Conservation (phyloP, 2,888 invertebrate genomes). For the Oligia latruncula region DNA sequence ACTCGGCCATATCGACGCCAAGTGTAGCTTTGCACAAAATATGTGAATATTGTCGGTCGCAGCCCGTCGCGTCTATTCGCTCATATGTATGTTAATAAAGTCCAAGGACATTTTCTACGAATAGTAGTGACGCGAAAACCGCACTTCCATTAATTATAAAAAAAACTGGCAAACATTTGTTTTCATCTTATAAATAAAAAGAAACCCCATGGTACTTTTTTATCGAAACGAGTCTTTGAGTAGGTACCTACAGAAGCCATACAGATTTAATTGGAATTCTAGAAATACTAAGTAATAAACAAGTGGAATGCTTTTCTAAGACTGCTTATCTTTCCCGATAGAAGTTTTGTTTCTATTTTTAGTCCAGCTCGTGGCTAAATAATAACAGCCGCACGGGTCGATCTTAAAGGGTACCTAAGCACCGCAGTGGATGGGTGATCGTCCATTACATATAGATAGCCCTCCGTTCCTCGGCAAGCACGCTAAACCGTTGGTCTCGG, state of each 20-base stretch:
- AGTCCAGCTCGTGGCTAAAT: background rate
- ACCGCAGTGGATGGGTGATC: background rate
- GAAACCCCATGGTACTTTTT: background rate
- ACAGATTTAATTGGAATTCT: conserved; percentile 5
- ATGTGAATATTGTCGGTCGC: background rate
- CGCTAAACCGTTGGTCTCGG: background rate
- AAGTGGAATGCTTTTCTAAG: background rate
- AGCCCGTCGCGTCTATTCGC: background rate
- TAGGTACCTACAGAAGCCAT: background rate
- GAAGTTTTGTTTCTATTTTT: background rate
- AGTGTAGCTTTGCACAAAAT: background rate
- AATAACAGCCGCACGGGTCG: background rate
- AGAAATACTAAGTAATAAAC: background rate
- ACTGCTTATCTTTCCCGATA: background rate
- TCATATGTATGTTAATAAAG: background rate
- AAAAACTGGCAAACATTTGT: background rate
- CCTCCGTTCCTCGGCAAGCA: background rate
- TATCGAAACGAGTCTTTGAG: background rate
- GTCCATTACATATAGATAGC: background rate
- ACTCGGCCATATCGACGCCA: background rate
- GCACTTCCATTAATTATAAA: background rate
- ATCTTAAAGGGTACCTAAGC: background rate
- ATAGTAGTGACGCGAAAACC: background rate
- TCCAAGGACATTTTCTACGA: background rate
- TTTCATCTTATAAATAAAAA: background rate